phyloP scores from a whole-genome alignment of 1,140 invertebrate species.

The Planococcus citri region DNA sequence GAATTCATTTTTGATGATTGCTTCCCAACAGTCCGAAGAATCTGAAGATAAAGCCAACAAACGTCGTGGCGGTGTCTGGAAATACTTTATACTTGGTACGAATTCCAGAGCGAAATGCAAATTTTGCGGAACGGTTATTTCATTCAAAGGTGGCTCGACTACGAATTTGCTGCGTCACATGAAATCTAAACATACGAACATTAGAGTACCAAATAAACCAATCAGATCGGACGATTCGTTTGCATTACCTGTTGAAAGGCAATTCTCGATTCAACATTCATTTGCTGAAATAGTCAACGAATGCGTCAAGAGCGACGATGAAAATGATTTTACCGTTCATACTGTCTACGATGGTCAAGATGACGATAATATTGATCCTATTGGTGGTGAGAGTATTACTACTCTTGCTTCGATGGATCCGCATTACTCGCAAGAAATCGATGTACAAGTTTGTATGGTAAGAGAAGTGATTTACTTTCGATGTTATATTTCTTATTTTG shows the following conservation, averaged over 20 bases:
- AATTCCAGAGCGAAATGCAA: conserved; percentile 17
- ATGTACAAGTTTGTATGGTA: background rate
- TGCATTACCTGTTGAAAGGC: too few species aligned
- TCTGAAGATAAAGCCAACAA: background rate
- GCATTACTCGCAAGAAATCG: background rate
- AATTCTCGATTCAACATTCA: background rate
- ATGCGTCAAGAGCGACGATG: conserved; percentile 10
- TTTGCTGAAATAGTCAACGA: conserved; percentile 10
- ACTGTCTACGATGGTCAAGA: background rate
- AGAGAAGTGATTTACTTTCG: background rate
- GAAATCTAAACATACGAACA: conserved; percentile 23
- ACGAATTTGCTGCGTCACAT: conserved; percentile 23
- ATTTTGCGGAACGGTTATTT: conserved; percentile 11
- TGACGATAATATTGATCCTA: background rate
- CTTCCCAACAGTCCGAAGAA: background rate
- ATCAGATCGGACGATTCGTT: background rate
- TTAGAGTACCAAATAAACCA: background rate
- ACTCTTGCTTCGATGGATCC: background rate
- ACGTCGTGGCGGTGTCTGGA: conserved; percentile 10
- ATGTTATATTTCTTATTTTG: background rate
- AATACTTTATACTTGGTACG: conserved; percentile 13
- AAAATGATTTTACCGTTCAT: background rate
- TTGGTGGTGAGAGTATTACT: background rate
- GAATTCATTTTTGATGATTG: background rate
- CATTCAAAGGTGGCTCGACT: conserved; percentile 21